Conservation (phyloP, 1,140 invertebrate species). For the Mamestra configurata region DNA sequence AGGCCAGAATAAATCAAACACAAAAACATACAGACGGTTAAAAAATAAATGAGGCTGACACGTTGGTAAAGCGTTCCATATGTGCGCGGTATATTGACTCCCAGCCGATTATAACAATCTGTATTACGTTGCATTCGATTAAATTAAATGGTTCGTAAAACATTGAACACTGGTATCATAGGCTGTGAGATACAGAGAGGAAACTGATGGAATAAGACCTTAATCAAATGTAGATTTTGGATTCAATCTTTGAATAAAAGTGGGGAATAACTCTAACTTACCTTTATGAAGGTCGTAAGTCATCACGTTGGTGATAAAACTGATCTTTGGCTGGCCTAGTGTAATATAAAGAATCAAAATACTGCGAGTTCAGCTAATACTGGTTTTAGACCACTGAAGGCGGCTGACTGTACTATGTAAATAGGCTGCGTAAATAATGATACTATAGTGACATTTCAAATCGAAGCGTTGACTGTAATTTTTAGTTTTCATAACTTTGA, state of each 20-base stretch:
- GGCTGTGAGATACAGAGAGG: neutral
- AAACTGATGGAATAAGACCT: neutral
- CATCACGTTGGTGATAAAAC: too few species aligned
- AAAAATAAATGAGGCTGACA: conserved; percentile 39
- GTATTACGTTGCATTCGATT: conserved; percentile 43
- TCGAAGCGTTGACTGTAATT: too few species aligned
- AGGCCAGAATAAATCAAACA: conserved; percentile 39
- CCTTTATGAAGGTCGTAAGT: neutral
- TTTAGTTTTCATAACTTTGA: too few species aligned
- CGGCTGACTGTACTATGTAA: too few species aligned
- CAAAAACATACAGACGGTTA: conserved; percentile 27
- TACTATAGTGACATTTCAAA: too few species aligned
- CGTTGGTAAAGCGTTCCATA: conserved; percentile 12
- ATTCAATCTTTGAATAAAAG: neutral
- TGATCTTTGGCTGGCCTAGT: too few species aligned
- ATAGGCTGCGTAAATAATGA: too few species aligned
- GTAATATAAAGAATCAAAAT: too few species aligned
- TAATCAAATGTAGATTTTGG: neutral
- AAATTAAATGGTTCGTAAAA: conserved; percentile 43
- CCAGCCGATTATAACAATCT: conserved; percentile 46
- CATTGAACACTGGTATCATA: conserved; percentile 18
- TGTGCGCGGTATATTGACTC: conserved; percentile 36
- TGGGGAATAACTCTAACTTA: neutral
- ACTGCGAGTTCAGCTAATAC: too few species aligned
- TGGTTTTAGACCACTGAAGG: too few species aligned